Percentiles rank a stretch among this genome's conserved stretches.
These are phyloP conservation scores for Leptinotarsa juncta DNA, from an alignment of 2,888 invertebrate species.

Conservation along the genomic window DNA sequence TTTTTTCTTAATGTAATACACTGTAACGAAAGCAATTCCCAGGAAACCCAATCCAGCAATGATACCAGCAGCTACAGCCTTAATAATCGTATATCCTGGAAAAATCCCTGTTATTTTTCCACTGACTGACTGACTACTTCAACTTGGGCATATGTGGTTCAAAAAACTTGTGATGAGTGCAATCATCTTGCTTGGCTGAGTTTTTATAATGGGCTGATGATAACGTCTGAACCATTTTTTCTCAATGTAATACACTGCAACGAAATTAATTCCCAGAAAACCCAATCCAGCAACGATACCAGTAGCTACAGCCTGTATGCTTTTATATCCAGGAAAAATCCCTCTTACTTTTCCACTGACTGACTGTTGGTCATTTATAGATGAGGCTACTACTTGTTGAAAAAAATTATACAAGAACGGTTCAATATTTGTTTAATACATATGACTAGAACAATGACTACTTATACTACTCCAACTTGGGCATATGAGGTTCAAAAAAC, in stretches of 20 bases:
- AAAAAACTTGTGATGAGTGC: background rate
- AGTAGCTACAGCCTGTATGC: conserved; percentile 77
- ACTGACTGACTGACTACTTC: conserved; percentile 73
- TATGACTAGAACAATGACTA: conserved; percentile 3
- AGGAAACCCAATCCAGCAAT: conserved; percentile 78
- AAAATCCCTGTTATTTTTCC: conserved; percentile 74
- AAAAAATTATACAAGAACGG: background rate
- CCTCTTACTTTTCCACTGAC: conserved; percentile 73
- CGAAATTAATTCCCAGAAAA: conserved; percentile 74
- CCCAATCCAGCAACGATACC: conserved; percentile 78
- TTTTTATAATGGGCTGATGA: conserved; percentile 36
- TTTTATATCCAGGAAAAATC: conserved; percentile 77
- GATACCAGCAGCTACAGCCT: conserved; percentile 78
- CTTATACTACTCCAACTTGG: background rate
- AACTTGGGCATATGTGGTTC: background rate
- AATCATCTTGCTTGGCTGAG: background rate
- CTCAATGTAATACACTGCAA: conserved; percentile 71
- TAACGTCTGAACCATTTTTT: conserved; percentile 51
- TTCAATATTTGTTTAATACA: background rate
- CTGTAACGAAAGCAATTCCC: conserved; percentile 73
- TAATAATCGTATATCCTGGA: conserved; percentile 77
- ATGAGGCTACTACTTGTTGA: conserved; percentile 75
- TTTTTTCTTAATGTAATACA: conserved; percentile 72
- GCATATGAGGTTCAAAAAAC: background rate
- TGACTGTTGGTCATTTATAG: conserved; percentile 72